Evolutionary conservation across 2,113 vertebrate genomes (phyloP).

Genomic region (Cardinalis cardinalis): DNA sequence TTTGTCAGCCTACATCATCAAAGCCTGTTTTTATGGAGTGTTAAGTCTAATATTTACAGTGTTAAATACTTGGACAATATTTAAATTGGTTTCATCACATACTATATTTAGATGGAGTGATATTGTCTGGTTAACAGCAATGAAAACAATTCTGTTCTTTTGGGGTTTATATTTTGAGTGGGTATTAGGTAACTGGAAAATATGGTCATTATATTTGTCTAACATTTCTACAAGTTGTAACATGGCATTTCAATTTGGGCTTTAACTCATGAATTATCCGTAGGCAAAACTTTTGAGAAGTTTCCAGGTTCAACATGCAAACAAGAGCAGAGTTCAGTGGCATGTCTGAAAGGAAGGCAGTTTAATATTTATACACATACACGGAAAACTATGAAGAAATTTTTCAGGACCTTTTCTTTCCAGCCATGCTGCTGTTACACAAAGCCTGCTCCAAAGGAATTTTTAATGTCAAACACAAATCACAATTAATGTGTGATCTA

Average conservation of each 20-base stretch:
- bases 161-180: slow-evolving; percentile 55
- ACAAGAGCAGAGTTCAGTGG: slow-evolving; percentile 41
- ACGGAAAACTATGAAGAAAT: slow-evolving; percentile 17
- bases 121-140: slow-evolving; percentile 67
- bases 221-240: slow-evolving; percentile 65
- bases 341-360: slow-evolving; percentile 35
- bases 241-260: slow-evolving; percentile 58
- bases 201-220: slow-evolving; percentile 66
- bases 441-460: not conserved
- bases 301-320: slow-evolving; percentile 64
- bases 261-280: slow-evolving; percentile 64
- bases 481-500: not conserved
- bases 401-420: slow-evolving; percentile 48
- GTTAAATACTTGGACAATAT: slow-evolving; percentile 67
- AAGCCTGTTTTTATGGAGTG: slow-evolving; percentile 62
- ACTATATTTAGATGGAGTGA: slow-evolving; percentile 64
- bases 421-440: not conserved
- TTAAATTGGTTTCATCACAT: slow-evolving; percentile 68
- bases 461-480: slow-evolving; percentile 22
- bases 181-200: slow-evolving; percentile 67
- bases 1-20: slow-evolving; percentile 68
- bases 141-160: slow-evolving; percentile 61
- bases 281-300: slow-evolving; percentile 49
- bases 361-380: slow-evolving; percentile 42
- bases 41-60: slow-evolving; percentile 67